Percentiles rank a stretch among this genome's conserved stretches.
Evolutionary conservation across 2,797 vertebrate genomes (phyloP).

Genomic region (Gadopsis marmoratus): DNA sequence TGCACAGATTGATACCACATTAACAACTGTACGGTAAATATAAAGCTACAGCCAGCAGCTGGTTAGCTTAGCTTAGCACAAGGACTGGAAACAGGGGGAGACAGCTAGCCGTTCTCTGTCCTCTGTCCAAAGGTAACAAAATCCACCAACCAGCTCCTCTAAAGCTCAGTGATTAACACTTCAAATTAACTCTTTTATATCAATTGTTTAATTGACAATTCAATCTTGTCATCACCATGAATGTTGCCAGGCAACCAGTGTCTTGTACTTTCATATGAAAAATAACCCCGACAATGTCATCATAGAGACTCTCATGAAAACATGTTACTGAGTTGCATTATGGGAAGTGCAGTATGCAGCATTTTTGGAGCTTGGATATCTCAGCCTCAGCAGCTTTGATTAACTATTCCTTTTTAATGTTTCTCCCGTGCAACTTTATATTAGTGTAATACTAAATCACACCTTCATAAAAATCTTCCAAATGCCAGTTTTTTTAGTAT

Average conservation of each 20-base stretch:
- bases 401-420: not conserved
- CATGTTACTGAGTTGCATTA: not conserved
- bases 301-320: not conserved
- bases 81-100: not conserved
- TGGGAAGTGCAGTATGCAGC: not conserved
- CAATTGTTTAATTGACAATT: not conserved
- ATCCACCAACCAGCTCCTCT: not conserved
- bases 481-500: not conserved
- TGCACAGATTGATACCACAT: not conserved
- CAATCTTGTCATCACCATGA: not conserved
- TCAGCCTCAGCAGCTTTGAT: not conserved
- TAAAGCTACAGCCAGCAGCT: not conserved
- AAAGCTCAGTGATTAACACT: not conserved
- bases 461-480: not conserved
- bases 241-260: not conserved
- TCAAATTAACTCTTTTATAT: not conserved
- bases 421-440: not conserved
- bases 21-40: not conserved
- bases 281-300: not conserved
- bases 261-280: not conserved
- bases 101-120: not conserved
- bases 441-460: not conserved
- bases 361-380: not conserved
- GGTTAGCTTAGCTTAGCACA: not conserved
- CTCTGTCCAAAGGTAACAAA: slow-evolving; percentile 5